Base-by-base conservation (phyloP, 64 coral and sea anemone species). In the Dendronephthya gigantea region DNA sequence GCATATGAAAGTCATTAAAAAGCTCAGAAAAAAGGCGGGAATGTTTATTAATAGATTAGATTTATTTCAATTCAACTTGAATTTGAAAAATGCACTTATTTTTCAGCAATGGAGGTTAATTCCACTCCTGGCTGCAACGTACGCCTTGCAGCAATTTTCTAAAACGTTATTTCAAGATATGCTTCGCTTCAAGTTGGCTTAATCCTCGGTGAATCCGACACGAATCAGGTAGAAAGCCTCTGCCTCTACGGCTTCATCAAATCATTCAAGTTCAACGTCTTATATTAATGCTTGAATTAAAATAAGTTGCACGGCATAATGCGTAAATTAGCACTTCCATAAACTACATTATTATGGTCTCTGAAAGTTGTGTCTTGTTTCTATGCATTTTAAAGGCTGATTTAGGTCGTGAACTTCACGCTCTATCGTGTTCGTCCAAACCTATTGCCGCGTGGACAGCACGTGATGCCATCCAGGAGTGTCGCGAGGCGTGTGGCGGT, bases 81-180 rank as follows among this genome's bases (percentile, higher is more conserved):
- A 11, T 45, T 6, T 45, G 4, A 45, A 22, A 58, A 58, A 9
- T 22, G 15, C 9, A 58, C 3, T 79, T 28, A 28, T 32, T 81
- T 87, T 84, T 55, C 37, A 98, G 95, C 95, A 98, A 98, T 98
- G 95, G 95, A 85, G 95, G 36, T 89, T 98, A 32, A 91, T 98
- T 62, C 95, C 95, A 4, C 88, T 92, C 7, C 85, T 98, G n/a
- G 92, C 95, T 25, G 92, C 95, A 29, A 91, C 92, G 15, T 98
- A 98, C 87, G 92, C 92, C 40, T 82, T 98, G 36, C 50, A 86
- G 13, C 83, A 92, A 30, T 98, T 98, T 65, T 58, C 95, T 56
- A 87, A 84, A 37, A 90, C 87, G 25, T 93, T 98, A 70, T 91
- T 86, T 55, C 45, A 91, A 65, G 83, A 92, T 84, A 89, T 91